A percentile compares a stretch with the other conserved stretches of the same genome.
phyloP scores from a whole-genome alignment of 2,888 invertebrate species.

The Scotopteryx bipunctaria region DNA sequence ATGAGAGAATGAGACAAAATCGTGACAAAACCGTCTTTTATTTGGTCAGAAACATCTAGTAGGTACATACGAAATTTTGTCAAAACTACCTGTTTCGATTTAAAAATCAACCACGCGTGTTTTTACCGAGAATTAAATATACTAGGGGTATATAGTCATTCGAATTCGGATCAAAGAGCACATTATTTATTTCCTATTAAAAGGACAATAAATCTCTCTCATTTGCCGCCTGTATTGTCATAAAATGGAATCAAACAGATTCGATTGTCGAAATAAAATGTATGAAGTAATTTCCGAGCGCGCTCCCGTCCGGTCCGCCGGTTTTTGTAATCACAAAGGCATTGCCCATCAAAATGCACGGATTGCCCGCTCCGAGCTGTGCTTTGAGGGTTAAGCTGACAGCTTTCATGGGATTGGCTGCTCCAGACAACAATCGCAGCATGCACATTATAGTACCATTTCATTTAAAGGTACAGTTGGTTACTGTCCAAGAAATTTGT shows the following conservation, averaged over 20 bases:
- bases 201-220: constrained; percentile 35
- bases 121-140: background rate
- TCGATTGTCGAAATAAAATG: constrained; percentile 68
- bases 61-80: no score
- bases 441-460: background rate
- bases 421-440: background rate
- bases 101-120: background rate
- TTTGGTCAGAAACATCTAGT: background rate
- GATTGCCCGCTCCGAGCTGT: constrained; percentile 50
- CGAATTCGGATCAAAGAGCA: constrained; percentile 3
- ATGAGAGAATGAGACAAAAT: no score
- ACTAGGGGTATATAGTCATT: background rate
- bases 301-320: constrained; percentile 57
- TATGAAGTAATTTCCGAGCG: constrained; percentile 71
- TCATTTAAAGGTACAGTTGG: no score
- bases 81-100: background rate
- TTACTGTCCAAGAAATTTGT: no score
- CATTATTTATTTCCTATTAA: constrained; percentile 23
- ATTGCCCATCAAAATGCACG: constrained; percentile 72
- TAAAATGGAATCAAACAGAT: constrained; percentile 72
- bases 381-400: constrained; percentile 3
- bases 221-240: constrained; percentile 51
- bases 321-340: constrained; percentile 73
- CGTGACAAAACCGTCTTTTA: background rate
- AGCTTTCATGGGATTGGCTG: background rate